Conservation (phyloP, 92 coral and sea anemone species). For the Anthopleura xanthogrammica region DNA sequence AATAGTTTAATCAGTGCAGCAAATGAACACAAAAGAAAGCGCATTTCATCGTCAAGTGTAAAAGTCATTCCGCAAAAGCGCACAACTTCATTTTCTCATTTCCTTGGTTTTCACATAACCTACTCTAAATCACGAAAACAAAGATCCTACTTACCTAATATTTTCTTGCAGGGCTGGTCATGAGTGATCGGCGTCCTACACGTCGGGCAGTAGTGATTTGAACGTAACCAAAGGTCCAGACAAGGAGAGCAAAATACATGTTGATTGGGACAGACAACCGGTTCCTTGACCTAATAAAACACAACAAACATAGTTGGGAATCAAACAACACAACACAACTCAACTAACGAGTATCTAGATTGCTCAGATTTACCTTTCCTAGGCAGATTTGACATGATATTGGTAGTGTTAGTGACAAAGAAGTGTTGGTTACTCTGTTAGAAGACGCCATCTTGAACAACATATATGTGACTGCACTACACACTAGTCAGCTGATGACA, state of each 20-base stretch:
- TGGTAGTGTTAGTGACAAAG: slow-evolving; percentile 93
- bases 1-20: neutral
- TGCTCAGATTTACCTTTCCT: slow-evolving; percentile 70
- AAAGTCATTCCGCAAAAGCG: neutral
- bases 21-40: slow-evolving; percentile 17
- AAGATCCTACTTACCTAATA: slow-evolving; percentile 64
- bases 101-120: neutral
- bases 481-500: slow-evolving; percentile 27
- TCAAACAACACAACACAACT: neutral
- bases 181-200: slow-evolving; percentile 92
- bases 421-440: slow-evolving; percentile 51
- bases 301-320: neutral
- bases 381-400: slow-evolving; percentile 98
- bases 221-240: slow-evolving; percentile 90
- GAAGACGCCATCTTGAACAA: slow-evolving; percentile 56
- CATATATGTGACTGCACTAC: slow-evolving; percentile 18
- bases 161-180: slow-evolving; percentile 92
- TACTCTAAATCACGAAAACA: neutral
- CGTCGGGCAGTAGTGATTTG: slow-evolving; percentile 91
- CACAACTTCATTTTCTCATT: neutral
- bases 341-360: neutral
- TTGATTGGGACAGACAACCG: slow-evolving; percentile 95
- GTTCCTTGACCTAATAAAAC: slow-evolving; percentile 83
- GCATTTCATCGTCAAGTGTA: neutral
- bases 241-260: slow-evolving; percentile 98